phyloP scores from a whole-genome alignment of 2,113 vertebrate genomes.

The Chlamydotis undulata region DNA sequence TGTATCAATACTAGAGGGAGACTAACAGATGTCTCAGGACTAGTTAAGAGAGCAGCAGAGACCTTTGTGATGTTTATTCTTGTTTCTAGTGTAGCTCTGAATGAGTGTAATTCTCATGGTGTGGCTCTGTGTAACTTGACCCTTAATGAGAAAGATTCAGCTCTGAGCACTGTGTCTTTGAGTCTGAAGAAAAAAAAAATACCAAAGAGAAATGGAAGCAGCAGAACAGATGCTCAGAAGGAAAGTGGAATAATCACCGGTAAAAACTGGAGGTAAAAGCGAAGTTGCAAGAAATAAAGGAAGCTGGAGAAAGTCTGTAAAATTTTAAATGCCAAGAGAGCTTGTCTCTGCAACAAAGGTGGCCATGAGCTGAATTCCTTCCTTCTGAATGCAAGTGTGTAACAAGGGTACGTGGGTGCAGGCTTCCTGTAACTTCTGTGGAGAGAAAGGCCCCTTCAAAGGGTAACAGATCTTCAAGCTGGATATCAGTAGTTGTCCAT shows the following conservation, averaged over 20 bases:
- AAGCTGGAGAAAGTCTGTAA: not conserved
- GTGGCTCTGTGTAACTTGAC: not conserved
- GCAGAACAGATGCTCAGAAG: not conserved
- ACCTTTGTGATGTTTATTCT: not conserved
- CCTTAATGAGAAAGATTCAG: not conserved
- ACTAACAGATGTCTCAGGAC: not conserved
- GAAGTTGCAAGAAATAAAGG: not conserved
- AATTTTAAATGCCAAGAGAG: not conserved
- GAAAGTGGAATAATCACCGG: not conserved
- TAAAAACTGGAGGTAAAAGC: not conserved
- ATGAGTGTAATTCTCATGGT: not conserved
- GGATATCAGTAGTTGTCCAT: not conserved
- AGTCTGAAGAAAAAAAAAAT: not conserved
- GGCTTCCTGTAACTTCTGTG: not conserved
- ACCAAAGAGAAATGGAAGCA: not conserved
- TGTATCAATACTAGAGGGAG: not conserved
- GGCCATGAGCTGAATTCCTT: not conserved
- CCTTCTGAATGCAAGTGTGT: not conserved
- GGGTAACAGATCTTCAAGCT: not conserved
- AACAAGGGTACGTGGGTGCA: not conserved
- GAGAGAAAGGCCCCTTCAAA: not conserved
- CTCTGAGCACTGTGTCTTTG: fast-evolving
- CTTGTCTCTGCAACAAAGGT: not conserved
- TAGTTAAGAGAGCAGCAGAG: not conserved
- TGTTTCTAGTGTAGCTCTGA: not conserved